phyloP scores from a whole-genome alignment of 2,797 vertebrate genomes.

The Sphenopsis melanotis region DNA sequence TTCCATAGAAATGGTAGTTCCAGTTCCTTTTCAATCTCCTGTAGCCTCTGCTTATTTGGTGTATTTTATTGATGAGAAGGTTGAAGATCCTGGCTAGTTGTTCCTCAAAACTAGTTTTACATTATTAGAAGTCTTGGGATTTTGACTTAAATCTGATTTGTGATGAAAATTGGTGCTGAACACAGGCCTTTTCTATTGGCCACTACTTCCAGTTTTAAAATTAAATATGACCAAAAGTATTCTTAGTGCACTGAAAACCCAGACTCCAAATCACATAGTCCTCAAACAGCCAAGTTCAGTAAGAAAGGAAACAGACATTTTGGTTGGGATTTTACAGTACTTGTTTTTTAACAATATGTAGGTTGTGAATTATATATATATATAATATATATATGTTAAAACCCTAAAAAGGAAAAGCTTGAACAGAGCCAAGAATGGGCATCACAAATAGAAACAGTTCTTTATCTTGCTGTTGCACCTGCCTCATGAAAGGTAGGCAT shows the following conservation, averaged over 20 bases:
- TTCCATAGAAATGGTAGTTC: neutral
- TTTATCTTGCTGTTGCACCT: neutral
- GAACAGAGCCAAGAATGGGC: neutral
- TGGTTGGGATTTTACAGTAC: neutral
- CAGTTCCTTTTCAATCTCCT: neutral
- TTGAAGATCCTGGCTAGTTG: neutral
- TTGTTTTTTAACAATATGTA: neutral
- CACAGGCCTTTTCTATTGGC: neutral
- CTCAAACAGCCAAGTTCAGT: neutral
- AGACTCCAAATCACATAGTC: neutral
- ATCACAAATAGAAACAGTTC: neutral
- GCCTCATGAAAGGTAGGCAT: neutral
- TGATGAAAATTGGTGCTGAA: neutral
- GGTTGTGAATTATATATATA: neutral
- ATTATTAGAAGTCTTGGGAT: neutral
- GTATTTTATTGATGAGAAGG: neutral
- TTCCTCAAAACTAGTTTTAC: neutral
- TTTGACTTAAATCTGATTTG: neutral
- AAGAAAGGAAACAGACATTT: neutral
- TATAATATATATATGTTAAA: neutral
- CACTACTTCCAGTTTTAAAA: neutral
- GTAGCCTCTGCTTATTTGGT: neutral
- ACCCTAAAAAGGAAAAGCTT: neutral
- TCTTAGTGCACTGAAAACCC: neutral
- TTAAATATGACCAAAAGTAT: neutral